Base-by-base conservation (phyloP, 2,797 vertebrate species). In the Chaunax sp. region DNA sequence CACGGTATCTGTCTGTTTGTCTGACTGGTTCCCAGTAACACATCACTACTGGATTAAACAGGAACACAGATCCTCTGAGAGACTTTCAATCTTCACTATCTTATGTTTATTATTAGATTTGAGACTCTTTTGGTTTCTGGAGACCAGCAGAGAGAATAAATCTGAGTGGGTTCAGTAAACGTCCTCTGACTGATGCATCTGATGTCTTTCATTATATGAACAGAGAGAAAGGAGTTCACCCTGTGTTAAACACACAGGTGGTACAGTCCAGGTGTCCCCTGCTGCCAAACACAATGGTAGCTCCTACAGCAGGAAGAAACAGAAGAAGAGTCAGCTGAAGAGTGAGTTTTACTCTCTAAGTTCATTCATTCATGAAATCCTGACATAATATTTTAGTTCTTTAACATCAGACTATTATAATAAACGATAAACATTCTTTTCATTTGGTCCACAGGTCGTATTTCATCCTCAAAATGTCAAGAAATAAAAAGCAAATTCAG, bases 221-320 rank as follows among this genome's bases (percentile, higher is more conserved):
- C 7, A 83, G 83, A 69, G 6, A 22, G 37, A 3, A 0, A 40
- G 26, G 46, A 49, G 19, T 13, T 43, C 43, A 30, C 28, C 51
- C 33, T 1, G 0, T 5, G 2, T 8, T 1, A 3, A n/a, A 33
- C 47, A 30, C 15, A 2, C 40, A 20, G 55, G 25, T 38, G 61
- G 33, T 49, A 0, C 13, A 0, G 66, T 35, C 61, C 62, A 50
- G 45, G 3, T 1, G 16, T 22, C 35, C 0, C n/a, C 43, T 23
- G 30, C 19, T 25, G 13, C 19, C 1, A 35, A 4, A 19, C 18
- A 35, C 12, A 85, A 1, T 0, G 5, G 1, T 22, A 7, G 26
- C 6, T 19, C 40, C 38, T 93, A 96, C 44, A 79, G 63, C 10
- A 90, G 91, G 46, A 96, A 90, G 89, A 96, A 87, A 55, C 88